A percentile compares a stretch with the other conserved stretches of the same genome.
Evolutionary conservation across 35 echinoderm and acorn worm species (phyloP).

Genomic region (Ophioderma brevispina): DNA sequence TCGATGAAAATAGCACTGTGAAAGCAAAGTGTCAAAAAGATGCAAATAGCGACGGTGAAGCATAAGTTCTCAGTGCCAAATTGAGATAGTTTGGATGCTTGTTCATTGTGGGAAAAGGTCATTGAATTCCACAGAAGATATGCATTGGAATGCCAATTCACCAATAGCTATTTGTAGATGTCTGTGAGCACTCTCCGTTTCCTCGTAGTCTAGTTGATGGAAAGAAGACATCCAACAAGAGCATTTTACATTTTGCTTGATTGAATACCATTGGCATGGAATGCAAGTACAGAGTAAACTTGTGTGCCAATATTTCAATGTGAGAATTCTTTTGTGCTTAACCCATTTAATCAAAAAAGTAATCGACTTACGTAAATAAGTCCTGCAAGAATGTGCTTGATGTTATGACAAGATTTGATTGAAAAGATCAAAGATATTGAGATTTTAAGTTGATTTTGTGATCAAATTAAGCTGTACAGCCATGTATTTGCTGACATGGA

Average conservation of each 20-base stretch:
- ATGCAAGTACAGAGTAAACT: neutral
- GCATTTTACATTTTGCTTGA: neutral
- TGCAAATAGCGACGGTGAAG: neutral
- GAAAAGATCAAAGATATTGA: too few relatives aligned
- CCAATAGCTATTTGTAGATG: neutral
- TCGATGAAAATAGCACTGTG: neutral
- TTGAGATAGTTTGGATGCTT: slow-evolving; percentile 5
- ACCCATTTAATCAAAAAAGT: too few relatives aligned
- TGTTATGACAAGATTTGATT: too few relatives aligned
- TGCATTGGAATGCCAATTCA: neutral
- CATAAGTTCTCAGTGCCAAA: neutral
- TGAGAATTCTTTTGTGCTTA: too few relatives aligned
- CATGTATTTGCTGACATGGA: neutral
- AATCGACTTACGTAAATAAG: too few relatives aligned
- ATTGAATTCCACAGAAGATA: slow-evolving; percentile 1
- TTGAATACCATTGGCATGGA: neutral
- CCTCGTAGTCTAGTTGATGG: neutral
- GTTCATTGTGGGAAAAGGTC: slow-evolving; percentile 8
- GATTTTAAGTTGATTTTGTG: too few relatives aligned
- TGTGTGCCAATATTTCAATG: too few relatives aligned
- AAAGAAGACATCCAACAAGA: neutral
- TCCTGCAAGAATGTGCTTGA: too few relatives aligned
- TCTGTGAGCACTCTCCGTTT: neutral
- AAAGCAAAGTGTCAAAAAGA: neutral
- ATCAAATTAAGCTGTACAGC: too few relatives aligned